Evolutionary conservation across 2,113 vertebrate species (phyloP).

Genomic region (Dolichotis patagonum): DNA sequence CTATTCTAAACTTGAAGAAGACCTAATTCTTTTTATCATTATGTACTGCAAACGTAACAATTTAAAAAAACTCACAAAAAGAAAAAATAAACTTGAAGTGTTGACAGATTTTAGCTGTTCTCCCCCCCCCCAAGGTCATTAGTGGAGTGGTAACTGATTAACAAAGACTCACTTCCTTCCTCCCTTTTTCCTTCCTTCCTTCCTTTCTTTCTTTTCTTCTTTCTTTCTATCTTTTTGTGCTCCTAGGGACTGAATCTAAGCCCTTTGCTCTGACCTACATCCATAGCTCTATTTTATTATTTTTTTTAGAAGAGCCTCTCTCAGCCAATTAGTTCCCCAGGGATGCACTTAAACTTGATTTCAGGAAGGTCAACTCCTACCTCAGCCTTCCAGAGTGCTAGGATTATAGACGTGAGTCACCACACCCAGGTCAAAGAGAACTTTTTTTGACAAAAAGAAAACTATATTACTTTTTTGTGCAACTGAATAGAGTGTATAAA

Average conservation of each 20-base stretch:
- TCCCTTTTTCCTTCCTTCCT: not conserved
- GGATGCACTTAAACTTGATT: not conserved
- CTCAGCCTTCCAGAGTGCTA: not conserved
- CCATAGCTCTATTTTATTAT: not conserved
- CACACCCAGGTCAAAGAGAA: too few species aligned
- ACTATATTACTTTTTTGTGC: too few species aligned
- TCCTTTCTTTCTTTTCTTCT: not conserved
- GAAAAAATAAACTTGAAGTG: not conserved
- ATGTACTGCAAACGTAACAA: not conserved
- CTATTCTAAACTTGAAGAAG: not conserved
- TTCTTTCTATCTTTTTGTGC: not conserved
- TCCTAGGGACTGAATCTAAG: not conserved
- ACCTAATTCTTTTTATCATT: not conserved
- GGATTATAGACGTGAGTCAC: not conserved
- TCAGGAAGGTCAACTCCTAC: not conserved
- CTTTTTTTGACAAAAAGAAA: too few species aligned
- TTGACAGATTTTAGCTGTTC: not conserved
- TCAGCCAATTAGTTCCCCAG: not conserved
- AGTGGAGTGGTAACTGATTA: not conserved
- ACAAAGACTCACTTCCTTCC: not conserved
- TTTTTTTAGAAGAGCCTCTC: not conserved
- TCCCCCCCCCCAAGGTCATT: not conserved
- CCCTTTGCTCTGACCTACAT: not conserved
- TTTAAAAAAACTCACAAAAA: not conserved
- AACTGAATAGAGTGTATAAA: too few species aligned